Conservation (phyloP, 2,888 invertebrate genomes). For the Rhagonycha lutea region DNA sequence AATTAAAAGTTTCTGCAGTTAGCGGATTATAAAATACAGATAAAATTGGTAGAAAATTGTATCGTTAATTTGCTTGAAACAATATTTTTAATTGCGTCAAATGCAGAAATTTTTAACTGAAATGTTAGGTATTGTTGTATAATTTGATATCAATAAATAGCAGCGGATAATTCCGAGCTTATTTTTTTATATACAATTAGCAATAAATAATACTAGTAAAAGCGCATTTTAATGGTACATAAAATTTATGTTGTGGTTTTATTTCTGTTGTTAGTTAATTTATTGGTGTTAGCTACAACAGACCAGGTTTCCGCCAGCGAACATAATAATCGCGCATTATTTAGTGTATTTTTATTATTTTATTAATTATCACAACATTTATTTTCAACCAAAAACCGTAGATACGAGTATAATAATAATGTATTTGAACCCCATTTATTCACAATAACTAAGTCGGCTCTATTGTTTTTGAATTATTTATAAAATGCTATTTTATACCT, state of each 20-base stretch:
- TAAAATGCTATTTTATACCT: no score
- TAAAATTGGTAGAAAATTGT: neutral
- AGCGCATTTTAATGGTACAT: constrained; percentile 1
- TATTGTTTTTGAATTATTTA: no score
- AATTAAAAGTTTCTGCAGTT: neutral
- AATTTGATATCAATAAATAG: neutral
- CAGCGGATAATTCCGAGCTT: neutral
- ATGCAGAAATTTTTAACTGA: neutral
- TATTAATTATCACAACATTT: neutral
- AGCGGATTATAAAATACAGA: neutral
- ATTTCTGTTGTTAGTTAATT: constrained; percentile 1
- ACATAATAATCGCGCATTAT: neutral
- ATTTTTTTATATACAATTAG: neutral
- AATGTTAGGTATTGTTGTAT: neutral
- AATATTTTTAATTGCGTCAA: neutral
- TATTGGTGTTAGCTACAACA: neutral
- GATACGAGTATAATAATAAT: neutral
- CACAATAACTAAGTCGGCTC: neutral
- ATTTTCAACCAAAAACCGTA: neutral
- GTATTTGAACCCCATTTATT: neutral
- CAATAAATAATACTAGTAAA: neutral
- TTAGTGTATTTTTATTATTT: neutral
- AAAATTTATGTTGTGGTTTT: constrained; percentile 4
- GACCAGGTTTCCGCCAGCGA: neutral
- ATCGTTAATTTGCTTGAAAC: neutral